A percentile compares a stretch with the other conserved stretches of the same genome.
These are phyloP conservation scores for Sebastes oblongus DNA, from an alignment of 2,797 vertebrate genomes.

Conservation along the genomic window DNA sequence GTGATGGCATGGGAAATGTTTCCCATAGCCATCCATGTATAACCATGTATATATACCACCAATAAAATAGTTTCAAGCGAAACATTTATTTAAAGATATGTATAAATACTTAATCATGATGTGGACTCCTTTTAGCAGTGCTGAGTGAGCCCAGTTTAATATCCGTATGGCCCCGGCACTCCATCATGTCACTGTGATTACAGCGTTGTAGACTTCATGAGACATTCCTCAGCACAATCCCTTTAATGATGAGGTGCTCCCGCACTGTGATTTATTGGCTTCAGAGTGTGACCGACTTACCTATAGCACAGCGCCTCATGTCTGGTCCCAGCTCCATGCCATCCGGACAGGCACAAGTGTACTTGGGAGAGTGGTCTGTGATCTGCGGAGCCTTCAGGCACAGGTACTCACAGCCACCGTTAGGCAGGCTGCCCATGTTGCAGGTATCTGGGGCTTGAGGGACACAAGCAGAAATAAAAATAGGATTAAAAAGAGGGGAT, in stretches of 20 bases:
- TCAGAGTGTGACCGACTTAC: slow-evolving; percentile 71
- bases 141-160: neutral
- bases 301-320: slow-evolving; percentile 92
- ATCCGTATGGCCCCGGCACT: neutral
- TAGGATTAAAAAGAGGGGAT: neutral
- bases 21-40: neutral
- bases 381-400: slow-evolving; percentile 97
- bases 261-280: slow-evolving; percentile 13
- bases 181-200: slow-evolving; percentile 12
- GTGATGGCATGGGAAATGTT: neutral
- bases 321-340: slow-evolving; percentile 93
- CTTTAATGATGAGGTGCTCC: neutral
- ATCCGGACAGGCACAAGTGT: slow-evolving; percentile 95
- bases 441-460: slow-evolving; percentile 89
- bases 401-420: slow-evolving; percentile 96
- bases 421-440: slow-evolving; percentile 89
- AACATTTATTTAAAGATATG: slow-evolving; percentile 27
- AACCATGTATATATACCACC: neutral
- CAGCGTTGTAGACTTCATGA: neutral
- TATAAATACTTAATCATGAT: slow-evolving; percentile 37
- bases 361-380: slow-evolving; percentile 93
- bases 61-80: slow-evolving; percentile 2
- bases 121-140: neutral
- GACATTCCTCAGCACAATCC: slow-evolving; percentile 3
- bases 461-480: slow-evolving; percentile 10